Percentiles rank a stretch among this genome's conserved stretches.
phyloP scores from a whole-genome alignment of 1,140 invertebrate genomes.

The Neotoxoptera formosana region DNA sequence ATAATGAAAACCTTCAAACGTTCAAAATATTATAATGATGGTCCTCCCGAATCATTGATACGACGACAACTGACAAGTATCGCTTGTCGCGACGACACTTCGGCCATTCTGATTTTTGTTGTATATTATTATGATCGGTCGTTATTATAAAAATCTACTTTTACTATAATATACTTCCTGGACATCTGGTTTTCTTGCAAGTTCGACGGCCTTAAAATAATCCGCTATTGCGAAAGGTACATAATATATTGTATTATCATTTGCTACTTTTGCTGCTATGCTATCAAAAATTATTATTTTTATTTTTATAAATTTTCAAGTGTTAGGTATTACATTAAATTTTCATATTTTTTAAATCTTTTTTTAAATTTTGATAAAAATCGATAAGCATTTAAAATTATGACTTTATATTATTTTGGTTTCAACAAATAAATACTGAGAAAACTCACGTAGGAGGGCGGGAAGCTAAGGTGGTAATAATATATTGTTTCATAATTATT shows the following conservation, averaged over 20 bases:
- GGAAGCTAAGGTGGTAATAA: neutral
- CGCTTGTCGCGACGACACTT: neutral
- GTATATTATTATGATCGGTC: neutral
- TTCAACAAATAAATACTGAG: neutral
- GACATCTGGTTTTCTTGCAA: neutral
- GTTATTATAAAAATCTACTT: neutral
- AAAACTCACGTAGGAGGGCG: neutral
- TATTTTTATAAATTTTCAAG: neutral
- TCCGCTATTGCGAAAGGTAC: neutral
- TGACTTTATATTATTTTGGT: neutral
- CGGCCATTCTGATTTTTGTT: neutral
- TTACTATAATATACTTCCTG: neutral
- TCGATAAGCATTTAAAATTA: neutral
- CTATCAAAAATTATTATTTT: neutral
- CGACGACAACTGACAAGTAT: neutral
- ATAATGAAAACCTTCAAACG: conserved; percentile 36
- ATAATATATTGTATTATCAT: neutral
- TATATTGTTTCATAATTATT: neutral
- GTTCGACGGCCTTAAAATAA: neutral
- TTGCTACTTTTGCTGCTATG: neutral
- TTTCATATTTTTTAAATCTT: no score
- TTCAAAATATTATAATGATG: conserved; percentile 14
- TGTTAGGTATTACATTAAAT: neutral
- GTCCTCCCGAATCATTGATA: neutral
- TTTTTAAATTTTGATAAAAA: neutral